These are phyloP conservation scores for Lasioglossum figueresi DNA, from an alignment of 2,888 invertebrate species.

Conservation along the genomic window DNA sequence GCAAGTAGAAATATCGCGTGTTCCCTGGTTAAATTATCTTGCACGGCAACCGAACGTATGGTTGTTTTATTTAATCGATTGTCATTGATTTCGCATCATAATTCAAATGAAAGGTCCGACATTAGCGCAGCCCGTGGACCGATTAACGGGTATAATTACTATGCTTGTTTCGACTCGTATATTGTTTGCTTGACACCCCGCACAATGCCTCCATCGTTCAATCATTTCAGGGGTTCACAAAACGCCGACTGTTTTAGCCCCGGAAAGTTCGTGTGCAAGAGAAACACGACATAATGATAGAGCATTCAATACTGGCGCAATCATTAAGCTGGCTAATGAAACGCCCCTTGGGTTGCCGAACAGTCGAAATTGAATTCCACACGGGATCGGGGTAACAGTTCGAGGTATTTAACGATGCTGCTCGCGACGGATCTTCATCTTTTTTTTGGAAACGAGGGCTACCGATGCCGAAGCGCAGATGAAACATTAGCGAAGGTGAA, in stretches of 20 bases:
- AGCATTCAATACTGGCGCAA: neutral
- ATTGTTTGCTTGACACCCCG: constrained; percentile 11
- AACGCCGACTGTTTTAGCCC: neutral
- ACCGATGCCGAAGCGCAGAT: constrained; percentile 5
- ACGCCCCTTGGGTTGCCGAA: constrained; percentile 4
- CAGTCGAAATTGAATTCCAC: constrained; percentile 44
- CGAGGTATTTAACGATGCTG: constrained; percentile 17
- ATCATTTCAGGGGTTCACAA: constrained; percentile 19
- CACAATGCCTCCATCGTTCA: constrained; percentile 23
- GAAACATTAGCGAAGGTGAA: constrained; percentile 38
- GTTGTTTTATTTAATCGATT: constrained; percentile 47
- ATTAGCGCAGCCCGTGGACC: constrained; percentile 47
- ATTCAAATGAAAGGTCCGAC: constrained; percentile 52
- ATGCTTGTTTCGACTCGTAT: constrained; percentile 15
- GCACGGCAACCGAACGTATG: neutral
- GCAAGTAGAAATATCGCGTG: neutral
- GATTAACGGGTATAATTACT: constrained; percentile 48
- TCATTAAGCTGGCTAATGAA: constrained; percentile 36
- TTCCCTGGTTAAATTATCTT: neutral
- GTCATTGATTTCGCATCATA: constrained; percentile 43
- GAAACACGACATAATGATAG: constrained; percentile 37
- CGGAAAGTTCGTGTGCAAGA: neutral
- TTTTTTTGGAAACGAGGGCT: neutral
- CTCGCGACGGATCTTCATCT: neutral
- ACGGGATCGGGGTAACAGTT: neutral